Percentiles rank a stretch among this genome's conserved stretches.
Conservation (phyloP, 2,888 invertebrate genomes). For the Aporophyla lueneburgensis region DNA sequence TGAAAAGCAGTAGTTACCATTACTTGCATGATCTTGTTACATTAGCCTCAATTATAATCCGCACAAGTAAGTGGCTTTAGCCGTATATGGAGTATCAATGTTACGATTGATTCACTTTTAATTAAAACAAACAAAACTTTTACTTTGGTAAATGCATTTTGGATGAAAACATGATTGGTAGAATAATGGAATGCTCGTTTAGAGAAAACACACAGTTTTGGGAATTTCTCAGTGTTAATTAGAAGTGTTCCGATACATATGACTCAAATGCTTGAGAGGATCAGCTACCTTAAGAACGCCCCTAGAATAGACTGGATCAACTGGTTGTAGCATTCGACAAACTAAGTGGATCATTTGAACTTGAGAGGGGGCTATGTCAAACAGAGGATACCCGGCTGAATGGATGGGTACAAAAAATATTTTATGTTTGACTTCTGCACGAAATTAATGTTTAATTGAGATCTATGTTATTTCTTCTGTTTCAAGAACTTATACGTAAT, state of each 20-base stretch:
- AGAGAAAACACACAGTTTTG: neutral
- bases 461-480: neutral
- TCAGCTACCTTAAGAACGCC: neutral
- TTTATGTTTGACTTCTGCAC: neutral
- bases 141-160: neutral
- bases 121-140: neutral
- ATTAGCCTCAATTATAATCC: conserved; percentile 29
- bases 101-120: neutral
- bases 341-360: neutral
- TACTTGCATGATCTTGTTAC: neutral
- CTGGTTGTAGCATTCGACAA: neutral
- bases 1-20: neutral
- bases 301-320: too few species aligned
- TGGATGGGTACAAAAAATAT: neutral
- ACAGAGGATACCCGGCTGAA: neutral
- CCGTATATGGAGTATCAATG: conserved; percentile 15
- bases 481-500: neutral
- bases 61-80: neutral
- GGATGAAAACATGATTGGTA: neutral
- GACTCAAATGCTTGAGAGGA: neutral
- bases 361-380: too few species aligned
- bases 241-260: neutral
- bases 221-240: neutral
- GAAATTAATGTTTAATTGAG: neutral
- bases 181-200: neutral